A percentile compares a stretch with the other conserved stretches of the same genome.
These are phyloP conservation scores for Tinamus guttatus DNA, from an alignment of 2,113 vertebrate genomes.

Conservation along the genomic window DNA sequence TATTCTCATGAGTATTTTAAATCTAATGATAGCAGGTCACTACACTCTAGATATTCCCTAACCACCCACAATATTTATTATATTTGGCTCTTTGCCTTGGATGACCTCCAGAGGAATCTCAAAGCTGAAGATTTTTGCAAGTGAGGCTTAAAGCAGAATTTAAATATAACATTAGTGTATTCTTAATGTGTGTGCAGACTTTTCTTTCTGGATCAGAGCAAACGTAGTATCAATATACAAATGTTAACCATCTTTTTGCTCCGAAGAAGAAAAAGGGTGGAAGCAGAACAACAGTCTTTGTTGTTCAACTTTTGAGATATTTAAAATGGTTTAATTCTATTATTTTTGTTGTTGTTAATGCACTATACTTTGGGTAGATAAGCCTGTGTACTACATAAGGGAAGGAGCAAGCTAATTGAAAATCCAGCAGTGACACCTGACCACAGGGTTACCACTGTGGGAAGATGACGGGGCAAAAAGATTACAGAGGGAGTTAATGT, in stretches of 20 bases:
- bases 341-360: background rate
- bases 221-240: background rate
- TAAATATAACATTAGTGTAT: background rate
- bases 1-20: conserved; percentile 44
- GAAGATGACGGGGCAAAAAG: background rate
- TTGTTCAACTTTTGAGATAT: background rate
- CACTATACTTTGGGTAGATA: background rate
- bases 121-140: conserved; percentile 38
- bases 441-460: background rate
- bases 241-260: background rate
- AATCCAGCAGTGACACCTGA: background rate
- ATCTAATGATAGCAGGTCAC: conserved; percentile 37
- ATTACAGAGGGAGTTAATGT: background rate
- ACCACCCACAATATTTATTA: conserved; percentile 56
- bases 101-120: conserved; percentile 43
- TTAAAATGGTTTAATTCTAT: background rate
- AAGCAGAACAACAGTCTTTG: background rate
- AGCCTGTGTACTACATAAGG: background rate
- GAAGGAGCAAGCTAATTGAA: background rate
- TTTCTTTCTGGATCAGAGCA: background rate
- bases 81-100: conserved; percentile 46
- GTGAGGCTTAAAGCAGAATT: background rate
- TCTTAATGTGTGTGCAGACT: background rate
- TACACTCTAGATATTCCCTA: conserved; percentile 39
- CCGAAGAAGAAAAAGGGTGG: background rate